Conservation (phyloP, 2,888 invertebrate genomes). For the Cephus rjabovi region DNA sequence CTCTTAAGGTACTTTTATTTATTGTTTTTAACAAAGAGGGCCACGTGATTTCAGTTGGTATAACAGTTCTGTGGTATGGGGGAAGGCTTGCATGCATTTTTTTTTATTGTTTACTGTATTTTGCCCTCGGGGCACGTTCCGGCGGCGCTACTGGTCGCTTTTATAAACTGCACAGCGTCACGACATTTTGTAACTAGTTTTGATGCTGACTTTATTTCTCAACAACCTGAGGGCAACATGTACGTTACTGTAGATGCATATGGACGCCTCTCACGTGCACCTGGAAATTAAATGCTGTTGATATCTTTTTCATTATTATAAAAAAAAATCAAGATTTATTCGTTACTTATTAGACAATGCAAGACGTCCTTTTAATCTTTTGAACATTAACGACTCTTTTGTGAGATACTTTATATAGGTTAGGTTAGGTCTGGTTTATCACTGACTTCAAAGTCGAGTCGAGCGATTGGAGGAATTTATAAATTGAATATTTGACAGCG, state of each 20-base stretch:
- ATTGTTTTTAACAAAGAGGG: background rate
- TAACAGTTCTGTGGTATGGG: background rate
- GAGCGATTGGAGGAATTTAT: too few species aligned
- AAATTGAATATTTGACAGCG: too few species aligned
- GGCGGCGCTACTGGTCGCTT: conserved; percentile 27
- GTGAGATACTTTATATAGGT: too few species aligned
- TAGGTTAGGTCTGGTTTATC: too few species aligned
- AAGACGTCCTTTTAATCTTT: too few species aligned
- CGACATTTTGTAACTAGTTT: conserved; percentile 42
- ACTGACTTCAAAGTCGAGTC: too few species aligned
- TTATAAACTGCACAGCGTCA: conserved; percentile 30
- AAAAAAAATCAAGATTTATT: too few species aligned
- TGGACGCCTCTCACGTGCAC: too few species aligned
- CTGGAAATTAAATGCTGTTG: too few species aligned
- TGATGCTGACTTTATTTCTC: conserved; percentile 34
- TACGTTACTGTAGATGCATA: background rate
- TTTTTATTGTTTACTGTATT: conserved; percentile 56
- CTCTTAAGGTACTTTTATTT: background rate
- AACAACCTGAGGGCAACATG: conserved; percentile 21
- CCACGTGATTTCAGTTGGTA: background rate
- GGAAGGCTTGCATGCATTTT: conserved; percentile 35
- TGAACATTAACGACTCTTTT: too few species aligned
- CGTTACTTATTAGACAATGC: too few species aligned
- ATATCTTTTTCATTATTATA: too few species aligned
- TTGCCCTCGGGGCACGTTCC: conserved; percentile 60